Conservation (phyloP, 1,140 invertebrate genomes). For the Cyrtorhinus lividipennis region DNA sequence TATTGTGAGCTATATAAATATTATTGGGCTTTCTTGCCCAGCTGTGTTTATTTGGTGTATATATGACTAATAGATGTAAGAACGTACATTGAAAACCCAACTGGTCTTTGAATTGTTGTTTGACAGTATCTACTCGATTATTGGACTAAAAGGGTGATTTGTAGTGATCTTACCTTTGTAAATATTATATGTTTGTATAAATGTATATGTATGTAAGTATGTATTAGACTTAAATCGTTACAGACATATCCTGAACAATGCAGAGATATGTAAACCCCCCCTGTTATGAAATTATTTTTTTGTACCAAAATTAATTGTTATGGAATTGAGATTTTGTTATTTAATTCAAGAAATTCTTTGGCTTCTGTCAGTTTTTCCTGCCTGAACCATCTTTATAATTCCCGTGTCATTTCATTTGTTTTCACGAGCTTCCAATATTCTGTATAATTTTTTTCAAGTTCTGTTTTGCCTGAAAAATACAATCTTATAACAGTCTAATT, state of each 20-base stretch:
- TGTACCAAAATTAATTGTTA: not conserved
- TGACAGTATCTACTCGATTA: not conserved
- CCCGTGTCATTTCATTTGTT: too few relatives aligned
- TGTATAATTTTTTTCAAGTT: too few relatives aligned
- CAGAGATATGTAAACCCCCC: not conserved
- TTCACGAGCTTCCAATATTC: too few relatives aligned
- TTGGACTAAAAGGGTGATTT: not conserved
- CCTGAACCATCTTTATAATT: too few relatives aligned
- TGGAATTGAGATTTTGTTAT: not conserved
- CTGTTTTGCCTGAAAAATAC: too few relatives aligned
- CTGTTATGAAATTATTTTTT: not conserved
- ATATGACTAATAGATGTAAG: not conserved
- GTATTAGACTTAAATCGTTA: not conserved
- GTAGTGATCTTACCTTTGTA: not conserved
- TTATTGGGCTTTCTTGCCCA: not conserved
- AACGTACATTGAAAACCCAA: not conserved
- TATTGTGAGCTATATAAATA: not conserved
- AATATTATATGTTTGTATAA: constrained; percentile 10
- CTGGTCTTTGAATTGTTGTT: not conserved
- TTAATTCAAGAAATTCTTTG: not conserved
- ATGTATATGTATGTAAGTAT: constrained; percentile 14
- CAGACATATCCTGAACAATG: not conserved
- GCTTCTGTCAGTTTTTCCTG: not conserved
- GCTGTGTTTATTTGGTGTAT: constrained; percentile 1
- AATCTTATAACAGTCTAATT: too few relatives aligned